phyloP scores from a whole-genome alignment of 2,113 vertebrate species.

The Castor canadensis region DNA sequence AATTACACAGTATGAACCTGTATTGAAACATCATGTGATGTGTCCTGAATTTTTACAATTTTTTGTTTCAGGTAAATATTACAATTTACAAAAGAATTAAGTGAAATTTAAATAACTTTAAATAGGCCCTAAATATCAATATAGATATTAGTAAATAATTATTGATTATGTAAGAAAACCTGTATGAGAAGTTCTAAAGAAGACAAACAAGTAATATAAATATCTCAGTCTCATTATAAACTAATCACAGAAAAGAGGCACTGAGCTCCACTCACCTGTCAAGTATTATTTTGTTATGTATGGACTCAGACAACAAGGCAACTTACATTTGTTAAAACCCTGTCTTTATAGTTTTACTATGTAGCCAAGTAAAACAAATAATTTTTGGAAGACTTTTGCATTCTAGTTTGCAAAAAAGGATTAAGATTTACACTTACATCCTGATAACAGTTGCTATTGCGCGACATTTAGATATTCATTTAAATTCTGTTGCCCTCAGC shows the following conservation, averaged over 20 bases:
- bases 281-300: neutral
- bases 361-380: neutral
- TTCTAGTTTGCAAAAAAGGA: neutral
- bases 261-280: neutral
- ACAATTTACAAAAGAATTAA: too few species aligned
- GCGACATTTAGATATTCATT: neutral
- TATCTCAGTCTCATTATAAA: neutral
- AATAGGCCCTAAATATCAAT: neutral
- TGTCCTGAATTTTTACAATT: neutral
- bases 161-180: neutral
- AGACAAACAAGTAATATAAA: neutral
- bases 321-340: neutral
- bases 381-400: neutral
- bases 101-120: neutral
- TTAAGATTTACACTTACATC: neutral
- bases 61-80: neutral
- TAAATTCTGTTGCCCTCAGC: neutral
- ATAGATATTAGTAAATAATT: neutral
- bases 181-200: neutral
- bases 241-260: neutral
- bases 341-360: neutral
- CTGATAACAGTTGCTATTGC: neutral
- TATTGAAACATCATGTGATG: neutral
- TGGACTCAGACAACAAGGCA: neutral
- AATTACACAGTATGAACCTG: fast-evolving